phyloP scores from a whole-genome alignment of 2,797 vertebrate genomes.

The Lepus townsendii region DNA sequence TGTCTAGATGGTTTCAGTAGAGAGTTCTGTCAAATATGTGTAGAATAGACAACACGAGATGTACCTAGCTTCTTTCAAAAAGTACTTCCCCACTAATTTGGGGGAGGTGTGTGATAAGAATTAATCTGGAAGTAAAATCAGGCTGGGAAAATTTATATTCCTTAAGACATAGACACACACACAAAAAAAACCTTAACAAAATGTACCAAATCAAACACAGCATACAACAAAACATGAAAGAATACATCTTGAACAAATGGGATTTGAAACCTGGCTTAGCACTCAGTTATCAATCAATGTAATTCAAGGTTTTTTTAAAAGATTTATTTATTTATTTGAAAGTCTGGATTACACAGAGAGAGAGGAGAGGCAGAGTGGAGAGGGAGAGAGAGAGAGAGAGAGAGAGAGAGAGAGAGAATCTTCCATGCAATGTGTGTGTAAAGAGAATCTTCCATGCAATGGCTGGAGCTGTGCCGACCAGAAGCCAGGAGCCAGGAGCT shows the following conservation, averaged over 20 bases:
- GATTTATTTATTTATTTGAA: too few species aligned
- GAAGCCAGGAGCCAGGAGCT: too few species aligned
- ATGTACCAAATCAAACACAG: background rate
- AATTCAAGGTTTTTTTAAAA: background rate
- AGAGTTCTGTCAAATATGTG: background rate
- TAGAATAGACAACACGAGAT: slow-evolving; percentile 18
- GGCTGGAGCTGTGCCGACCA: too few species aligned
- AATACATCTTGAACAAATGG: background rate
- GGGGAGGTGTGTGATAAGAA: background rate
- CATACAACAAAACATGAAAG: background rate
- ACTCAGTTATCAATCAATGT: background rate
- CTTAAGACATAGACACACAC: background rate
- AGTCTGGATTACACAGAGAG: too few species aligned
- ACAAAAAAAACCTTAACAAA: slow-evolving; percentile 28
- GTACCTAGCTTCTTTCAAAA: background rate
- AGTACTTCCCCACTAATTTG: background rate
- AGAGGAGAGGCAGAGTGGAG: too few species aligned
- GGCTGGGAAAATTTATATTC: background rate
- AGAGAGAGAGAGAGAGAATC: too few species aligned
- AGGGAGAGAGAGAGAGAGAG: too few species aligned
- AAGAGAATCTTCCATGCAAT: too few species aligned
- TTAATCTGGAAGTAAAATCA: background rate
- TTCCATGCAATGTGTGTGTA: too few species aligned
- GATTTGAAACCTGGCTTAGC: background rate
- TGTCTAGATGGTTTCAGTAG: background rate